These are phyloP conservation scores for Aspidoscelis tigris DNA, from an alignment of 2,113 vertebrate genomes.

Conservation along the genomic window DNA sequence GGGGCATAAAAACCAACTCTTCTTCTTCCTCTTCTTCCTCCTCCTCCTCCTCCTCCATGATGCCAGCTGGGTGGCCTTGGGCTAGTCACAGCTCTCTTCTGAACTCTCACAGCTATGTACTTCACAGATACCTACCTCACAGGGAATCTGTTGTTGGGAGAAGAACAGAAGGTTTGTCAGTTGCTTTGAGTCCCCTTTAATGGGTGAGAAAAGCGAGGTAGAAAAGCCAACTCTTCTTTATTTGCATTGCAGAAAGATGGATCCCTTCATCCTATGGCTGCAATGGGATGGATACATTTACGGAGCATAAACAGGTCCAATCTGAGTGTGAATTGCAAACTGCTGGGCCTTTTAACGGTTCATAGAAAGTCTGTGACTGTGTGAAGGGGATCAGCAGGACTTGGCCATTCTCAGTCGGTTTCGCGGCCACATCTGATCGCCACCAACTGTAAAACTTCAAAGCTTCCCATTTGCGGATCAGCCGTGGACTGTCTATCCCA, in stretches of 20 bases:
- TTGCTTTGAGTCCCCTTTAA: no score
- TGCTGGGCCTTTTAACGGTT: neutral
- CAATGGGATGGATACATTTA: neutral
- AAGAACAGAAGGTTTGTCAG: no score
- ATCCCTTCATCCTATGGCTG: neutral
- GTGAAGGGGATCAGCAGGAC: rapidly evolving
- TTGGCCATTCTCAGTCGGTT: rapidly evolving
- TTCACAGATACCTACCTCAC: no score
- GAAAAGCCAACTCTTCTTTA: no score
- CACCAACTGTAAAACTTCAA: neutral
- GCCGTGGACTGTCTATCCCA: rapidly evolving
- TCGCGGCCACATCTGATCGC: rapidly evolving
- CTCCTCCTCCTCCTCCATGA: no score
- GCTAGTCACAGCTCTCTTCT: no score
- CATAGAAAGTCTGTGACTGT: neutral
- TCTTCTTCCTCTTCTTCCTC: no score
- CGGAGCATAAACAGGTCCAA: neutral
- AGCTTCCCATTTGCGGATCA: neutral
- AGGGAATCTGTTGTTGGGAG: no score
- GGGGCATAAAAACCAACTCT: no score
- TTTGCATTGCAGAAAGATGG: neutral
- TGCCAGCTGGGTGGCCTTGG: no score
- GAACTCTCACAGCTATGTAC: no score
- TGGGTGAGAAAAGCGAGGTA: no score
- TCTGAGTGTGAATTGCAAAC: neutral